Percentiles rank a stretch among this genome's conserved stretches.
These are phyloP conservation scores for Drosophila barbarae DNA, from an alignment of 2,888 invertebrate species.

Conservation along the genomic window DNA sequence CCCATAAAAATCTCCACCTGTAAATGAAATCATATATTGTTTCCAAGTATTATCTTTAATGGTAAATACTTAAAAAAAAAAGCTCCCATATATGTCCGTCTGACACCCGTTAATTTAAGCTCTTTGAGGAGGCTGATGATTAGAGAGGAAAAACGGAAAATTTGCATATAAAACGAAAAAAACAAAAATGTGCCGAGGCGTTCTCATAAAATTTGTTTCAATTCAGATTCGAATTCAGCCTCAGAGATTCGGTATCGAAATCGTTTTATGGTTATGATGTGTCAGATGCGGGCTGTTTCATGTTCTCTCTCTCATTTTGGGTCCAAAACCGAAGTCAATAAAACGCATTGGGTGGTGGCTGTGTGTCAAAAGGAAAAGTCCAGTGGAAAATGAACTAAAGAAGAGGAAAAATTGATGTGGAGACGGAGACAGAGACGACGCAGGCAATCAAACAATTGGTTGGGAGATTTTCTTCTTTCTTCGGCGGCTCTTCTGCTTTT, in stretches of 20 bases:
- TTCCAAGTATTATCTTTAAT: neutral
- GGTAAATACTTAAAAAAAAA: neutral
- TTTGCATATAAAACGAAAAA: conserved; percentile 28
- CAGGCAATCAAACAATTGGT: conserved; percentile 31
- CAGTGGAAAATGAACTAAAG: conserved; percentile 12
- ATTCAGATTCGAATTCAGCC: neutral
- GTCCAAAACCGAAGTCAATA: conserved; percentile 42
- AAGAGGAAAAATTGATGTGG: conserved; percentile 4
- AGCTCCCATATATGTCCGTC: neutral
- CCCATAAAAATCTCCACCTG: neutral
- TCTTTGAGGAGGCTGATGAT: conserved; percentile 13
- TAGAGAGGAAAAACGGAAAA: conserved; percentile 12
- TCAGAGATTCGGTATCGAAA: conserved; percentile 19
- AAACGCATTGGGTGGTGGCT: conserved; percentile 40
- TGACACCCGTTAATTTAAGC: conserved; percentile 18
- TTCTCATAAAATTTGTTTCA: conserved; percentile 21
- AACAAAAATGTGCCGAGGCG: conserved; percentile 7
- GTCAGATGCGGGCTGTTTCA: conserved; percentile 64
- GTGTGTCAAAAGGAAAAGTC: conserved; percentile 15
- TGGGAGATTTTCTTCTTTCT: conserved; percentile 19
- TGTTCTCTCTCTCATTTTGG: conserved; percentile 19
- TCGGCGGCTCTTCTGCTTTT: conserved; percentile 14
- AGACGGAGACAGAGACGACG: neutral
- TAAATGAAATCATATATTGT: neutral
- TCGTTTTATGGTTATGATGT: conserved; percentile 60